phyloP scores from a whole-genome alignment of 2,113 vertebrate genomes.

The Phalacrocorax pelagicus region DNA sequence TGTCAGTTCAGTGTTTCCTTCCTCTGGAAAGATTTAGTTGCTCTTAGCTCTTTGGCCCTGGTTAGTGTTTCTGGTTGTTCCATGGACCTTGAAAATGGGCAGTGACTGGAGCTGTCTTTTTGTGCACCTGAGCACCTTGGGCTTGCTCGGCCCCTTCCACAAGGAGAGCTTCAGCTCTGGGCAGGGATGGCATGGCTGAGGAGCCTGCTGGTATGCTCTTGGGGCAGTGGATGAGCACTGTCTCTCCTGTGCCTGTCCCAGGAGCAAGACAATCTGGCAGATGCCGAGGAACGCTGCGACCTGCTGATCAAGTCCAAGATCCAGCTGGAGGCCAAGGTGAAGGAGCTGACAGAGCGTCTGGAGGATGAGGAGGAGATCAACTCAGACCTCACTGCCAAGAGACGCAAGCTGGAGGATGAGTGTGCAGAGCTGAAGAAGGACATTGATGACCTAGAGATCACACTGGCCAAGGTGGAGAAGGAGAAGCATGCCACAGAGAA shows the following conservation, averaged over 20 bases:
- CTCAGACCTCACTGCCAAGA: conserved; percentile 82
- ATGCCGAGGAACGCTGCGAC: conserved; percentile 92
- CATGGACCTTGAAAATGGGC: rapidly evolving
- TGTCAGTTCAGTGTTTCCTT: neutral
- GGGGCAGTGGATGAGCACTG: neutral
- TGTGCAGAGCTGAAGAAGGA: conserved; percentile 93
- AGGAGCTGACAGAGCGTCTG: conserved; percentile 86
- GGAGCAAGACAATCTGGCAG: conserved; percentile 94
- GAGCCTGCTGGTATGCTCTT: neutral
- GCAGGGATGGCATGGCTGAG: neutral
- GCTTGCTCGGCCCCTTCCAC: neutral
- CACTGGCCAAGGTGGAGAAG: conserved; percentile 92
- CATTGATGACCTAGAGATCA: conserved; percentile 92
- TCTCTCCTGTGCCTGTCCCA: conserved; percentile 27
- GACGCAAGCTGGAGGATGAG: conserved; percentile 91
- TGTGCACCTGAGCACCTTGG: neutral
- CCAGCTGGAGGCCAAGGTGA: conserved; percentile 90
- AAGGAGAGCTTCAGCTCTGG: neutral
- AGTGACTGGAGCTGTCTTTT: neutral
- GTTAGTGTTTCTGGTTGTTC: neutral
- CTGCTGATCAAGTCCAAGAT: conserved; percentile 94
- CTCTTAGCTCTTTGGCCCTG: neutral
- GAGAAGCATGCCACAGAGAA: conserved; percentile 96
- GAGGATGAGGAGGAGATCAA: conserved; percentile 93
- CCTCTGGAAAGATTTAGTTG: neutral